Evolutionary conservation across 1,140 invertebrate genomes (phyloP).

Genomic region (Calephelis virginiensis): DNA sequence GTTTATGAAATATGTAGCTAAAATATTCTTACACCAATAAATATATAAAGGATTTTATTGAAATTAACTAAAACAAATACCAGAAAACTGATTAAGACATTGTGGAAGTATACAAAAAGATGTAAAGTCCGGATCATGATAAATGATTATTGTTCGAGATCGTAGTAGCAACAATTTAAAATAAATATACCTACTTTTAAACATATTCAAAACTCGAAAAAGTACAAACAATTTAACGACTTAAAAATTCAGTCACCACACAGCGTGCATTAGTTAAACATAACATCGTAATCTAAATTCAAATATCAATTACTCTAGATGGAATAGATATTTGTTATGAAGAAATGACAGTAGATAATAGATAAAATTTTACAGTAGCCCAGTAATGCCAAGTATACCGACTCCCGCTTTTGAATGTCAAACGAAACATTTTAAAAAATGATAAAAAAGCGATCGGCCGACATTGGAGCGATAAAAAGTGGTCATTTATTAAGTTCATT

Average conservation of each 20-base stretch:
- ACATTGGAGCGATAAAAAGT: conserved; percentile 31
- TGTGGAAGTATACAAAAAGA: too few relatives aligned
- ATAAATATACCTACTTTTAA: too few relatives aligned
- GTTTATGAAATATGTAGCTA: too few relatives aligned
- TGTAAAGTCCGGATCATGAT: too few relatives aligned
- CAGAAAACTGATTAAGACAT: too few relatives aligned
- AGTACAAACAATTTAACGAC: too few relatives aligned
- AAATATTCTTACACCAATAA: too few relatives aligned
- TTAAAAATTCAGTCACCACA: not conserved
- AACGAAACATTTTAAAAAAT: conserved; percentile 19
- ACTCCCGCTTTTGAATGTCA: conserved; percentile 18
- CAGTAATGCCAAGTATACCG: conserved; percentile 19
- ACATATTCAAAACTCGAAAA: too few relatives aligned
- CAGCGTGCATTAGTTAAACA: not conserved
- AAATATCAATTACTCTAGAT: conserved; percentile 1
- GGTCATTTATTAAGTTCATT: conserved; percentile 39
- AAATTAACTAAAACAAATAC: too few relatives aligned
- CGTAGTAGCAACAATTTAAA: too few relatives aligned
- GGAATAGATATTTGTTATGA: conserved; percentile 4
- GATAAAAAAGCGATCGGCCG: conserved; percentile 24
- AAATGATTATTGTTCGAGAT: too few relatives aligned
- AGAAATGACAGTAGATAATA: conserved; percentile 10
- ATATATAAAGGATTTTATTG: too few relatives aligned
- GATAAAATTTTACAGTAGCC: conserved; percentile 32
- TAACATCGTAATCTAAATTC: not conserved